Base-by-base conservation (phyloP, 2,113 vertebrate species). In the Chamaea fasciata region DNA sequence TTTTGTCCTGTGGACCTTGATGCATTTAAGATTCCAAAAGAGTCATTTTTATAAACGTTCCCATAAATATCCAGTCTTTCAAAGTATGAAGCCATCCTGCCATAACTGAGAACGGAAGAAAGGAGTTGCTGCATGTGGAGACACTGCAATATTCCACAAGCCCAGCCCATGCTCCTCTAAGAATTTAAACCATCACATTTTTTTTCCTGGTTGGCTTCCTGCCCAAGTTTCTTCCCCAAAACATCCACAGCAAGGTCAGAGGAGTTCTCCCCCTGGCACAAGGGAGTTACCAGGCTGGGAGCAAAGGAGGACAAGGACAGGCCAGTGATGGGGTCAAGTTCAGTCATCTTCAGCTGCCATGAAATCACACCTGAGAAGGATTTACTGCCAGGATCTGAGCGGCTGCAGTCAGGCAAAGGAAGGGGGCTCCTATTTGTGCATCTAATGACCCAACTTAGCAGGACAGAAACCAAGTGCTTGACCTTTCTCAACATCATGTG, bases 401-500 rank as follows among this genome's bases (percentile, higher is more conserved):
- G 1, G 22, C 64, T 57, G 70, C 7, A 3, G 82, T 7, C 1
- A 5, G 39, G 47, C 60, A 74, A 35, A 77, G 39, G 71, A 93
- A 81, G 33, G 57, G 3, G 27, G 13, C 18, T 53, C 86, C 50
- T 80, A 50, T 86, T 73, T 89, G 68, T 70, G 71, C 92, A 2
- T 2, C 71, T 83, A 50, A 77, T 31, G 63, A 89, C 86, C 64
- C 92, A 93, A 55, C 59, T 77, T 42, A 62, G 63, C 79, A 70
- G 83, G 68, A 75, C 49, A 89, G 68, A 92, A 90, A 89, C 56
- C 76, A 90, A 89, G 55, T 63, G 55, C 49, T 87, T 92, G 94
- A 94, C 87, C 89, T 96, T 95, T 93, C 82, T 59, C 53, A 65
- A 69, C 73, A 86, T 87, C 92, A 93, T 12, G 65, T 83, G 86